Evolutionary conservation across 1,140 invertebrate species (phyloP).

Genomic region (Liolophura sinensis): DNA sequence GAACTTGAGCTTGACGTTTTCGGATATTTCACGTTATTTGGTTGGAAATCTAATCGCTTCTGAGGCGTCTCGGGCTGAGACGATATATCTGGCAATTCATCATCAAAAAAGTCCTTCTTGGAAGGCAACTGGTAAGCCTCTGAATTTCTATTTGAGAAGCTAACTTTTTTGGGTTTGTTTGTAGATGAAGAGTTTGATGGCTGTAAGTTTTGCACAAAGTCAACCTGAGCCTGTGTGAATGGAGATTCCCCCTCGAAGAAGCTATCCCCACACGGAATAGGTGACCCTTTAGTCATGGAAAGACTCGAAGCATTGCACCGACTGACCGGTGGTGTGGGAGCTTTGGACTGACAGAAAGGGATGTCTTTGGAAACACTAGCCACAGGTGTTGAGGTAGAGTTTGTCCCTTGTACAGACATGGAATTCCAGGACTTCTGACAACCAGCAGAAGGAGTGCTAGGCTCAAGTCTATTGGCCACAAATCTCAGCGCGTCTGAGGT

Average conservation of each 20-base stretch:
- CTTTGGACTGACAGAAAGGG: not conserved
- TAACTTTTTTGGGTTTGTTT: not conserved
- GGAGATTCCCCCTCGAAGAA: slow-evolving; percentile 45
- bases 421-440: not conserved
- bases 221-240: too few relatives aligned
- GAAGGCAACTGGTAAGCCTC: not conserved
- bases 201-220: too few relatives aligned
- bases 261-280: slow-evolving; percentile 48
- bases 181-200: too few relatives aligned
- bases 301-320: not conserved
- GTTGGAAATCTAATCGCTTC: too few relatives aligned
- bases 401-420: slow-evolving; percentile 9
- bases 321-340: not conserved
- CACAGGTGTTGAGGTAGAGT: not conserved
- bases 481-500: too few relatives aligned
- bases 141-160: not conserved
- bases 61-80: too few relatives aligned
- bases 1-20: too few relatives aligned
- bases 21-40: too few relatives aligned
- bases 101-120: too few relatives aligned
- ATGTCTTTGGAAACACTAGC: not conserved
- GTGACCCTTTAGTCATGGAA: slow-evolving; percentile 23
- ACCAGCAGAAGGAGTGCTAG: too few relatives aligned
- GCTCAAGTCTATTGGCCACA: too few relatives aligned
- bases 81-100: too few relatives aligned